These are phyloP conservation scores for Promerops cafer DNA, from an alignment of 2,113 vertebrate genomes.

Conservation along the genomic window DNA sequence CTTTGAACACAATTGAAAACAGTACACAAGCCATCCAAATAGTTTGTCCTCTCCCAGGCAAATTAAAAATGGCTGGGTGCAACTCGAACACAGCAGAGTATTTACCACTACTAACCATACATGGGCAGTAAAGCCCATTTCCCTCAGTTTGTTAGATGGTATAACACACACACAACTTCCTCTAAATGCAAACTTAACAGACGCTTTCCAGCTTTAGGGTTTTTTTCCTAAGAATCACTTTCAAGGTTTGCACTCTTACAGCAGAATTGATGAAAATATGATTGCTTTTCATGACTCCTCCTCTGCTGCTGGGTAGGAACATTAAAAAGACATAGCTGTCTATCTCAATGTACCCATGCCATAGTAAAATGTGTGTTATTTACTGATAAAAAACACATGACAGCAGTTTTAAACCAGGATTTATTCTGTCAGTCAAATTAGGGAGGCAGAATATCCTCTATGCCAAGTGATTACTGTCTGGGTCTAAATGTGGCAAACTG, in stretches of 20 bases:
- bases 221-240: not conserved
- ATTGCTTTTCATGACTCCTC: not conserved
- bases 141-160: not conserved
- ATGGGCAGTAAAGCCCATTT: not conserved
- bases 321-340: constrained; percentile 53
- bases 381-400: constrained; percentile 70
- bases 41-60: not conserved
- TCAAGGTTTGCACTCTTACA: not conserved
- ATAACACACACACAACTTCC: not conserved
- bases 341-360: constrained; percentile 44
- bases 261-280: constrained; percentile 1
- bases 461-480: constrained; percentile 55
- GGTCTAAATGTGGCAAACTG: constrained; percentile 38
- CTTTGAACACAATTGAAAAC: not conserved
- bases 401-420: constrained; percentile 58
- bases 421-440: constrained; percentile 71
- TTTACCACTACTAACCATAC: not conserved
- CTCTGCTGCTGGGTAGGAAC: not conserved
- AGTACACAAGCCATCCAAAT: not conserved
- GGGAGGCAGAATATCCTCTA: constrained; percentile 57
- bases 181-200: not conserved
- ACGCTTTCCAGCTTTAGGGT: not conserved
- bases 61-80: not conserved
- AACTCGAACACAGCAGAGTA: not conserved
- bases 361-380: constrained; percentile 67